phyloP scores from a whole-genome alignment of 1,140 invertebrate species.

The Stratiolaelaps scimitus region DNA sequence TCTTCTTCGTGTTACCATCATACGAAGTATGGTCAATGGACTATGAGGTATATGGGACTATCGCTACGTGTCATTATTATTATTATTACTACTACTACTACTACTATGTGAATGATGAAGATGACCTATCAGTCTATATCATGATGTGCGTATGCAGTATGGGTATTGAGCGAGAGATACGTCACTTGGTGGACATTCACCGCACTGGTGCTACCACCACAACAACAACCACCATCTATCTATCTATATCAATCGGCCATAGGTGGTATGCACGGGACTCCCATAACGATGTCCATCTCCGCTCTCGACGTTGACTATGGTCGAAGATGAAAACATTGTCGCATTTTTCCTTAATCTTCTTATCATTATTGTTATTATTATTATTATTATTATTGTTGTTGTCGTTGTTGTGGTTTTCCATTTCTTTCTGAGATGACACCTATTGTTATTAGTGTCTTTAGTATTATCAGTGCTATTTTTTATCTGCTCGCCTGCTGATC shows the following conservation, averaged over 20 bases:
- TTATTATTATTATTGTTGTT: background rate
- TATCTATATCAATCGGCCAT: too few species aligned
- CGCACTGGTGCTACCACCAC: too few species aligned
- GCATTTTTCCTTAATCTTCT: background rate
- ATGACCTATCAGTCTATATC: too few species aligned
- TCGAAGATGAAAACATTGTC: background rate
- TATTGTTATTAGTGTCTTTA: background rate
- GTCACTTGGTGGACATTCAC: background rate
- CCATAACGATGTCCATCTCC: background rate
- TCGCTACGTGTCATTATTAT: too few species aligned
- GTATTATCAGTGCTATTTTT: conserved; percentile 4
- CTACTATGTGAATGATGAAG: too few species aligned
- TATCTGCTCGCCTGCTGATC: conserved; percentile 12
- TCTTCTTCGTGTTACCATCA: too few species aligned
- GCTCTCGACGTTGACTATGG: background rate
- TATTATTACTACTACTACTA: too few species aligned
- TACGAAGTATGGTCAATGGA: too few species aligned
- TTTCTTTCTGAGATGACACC: background rate
- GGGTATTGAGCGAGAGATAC: background rate
- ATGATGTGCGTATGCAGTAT: too few species aligned
- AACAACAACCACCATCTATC: too few species aligned
- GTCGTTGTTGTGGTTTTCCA: background rate
- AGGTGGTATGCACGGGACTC: background rate
- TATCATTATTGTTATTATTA: background rate
- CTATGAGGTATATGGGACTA: too few species aligned